A percentile compares a stretch with the other conserved stretches of the same genome.
Conservation (phyloP, 2,113 vertebrate species). For the Sceloporus tristichus region DNA sequence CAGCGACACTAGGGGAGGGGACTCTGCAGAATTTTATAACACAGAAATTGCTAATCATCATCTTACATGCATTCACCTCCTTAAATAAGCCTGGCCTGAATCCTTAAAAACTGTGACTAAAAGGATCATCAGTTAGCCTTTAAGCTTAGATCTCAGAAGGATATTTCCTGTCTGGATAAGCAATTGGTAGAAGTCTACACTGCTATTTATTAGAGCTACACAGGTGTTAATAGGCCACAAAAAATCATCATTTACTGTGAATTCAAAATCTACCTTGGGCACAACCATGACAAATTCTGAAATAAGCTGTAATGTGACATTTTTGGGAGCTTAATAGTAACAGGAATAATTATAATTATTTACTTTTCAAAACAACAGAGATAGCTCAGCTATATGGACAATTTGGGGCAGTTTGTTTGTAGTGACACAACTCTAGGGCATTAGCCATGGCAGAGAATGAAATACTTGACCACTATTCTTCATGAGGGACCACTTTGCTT, state of each 20-base stretch:
- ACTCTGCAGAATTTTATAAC: background rate
- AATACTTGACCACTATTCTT: background rate
- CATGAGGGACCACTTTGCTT: no score
- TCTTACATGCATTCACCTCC: background rate
- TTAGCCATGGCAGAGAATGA: background rate
- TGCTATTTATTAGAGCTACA: background rate
- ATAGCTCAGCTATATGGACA: background rate
- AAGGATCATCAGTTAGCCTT: background rate
- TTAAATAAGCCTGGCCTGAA: background rate
- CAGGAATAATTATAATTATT: background rate
- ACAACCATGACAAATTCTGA: background rate
- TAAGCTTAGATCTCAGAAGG: background rate
- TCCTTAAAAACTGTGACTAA: constrained; percentile 7
- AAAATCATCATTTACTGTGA: background rate
- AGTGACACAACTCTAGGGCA: background rate
- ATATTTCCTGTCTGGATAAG: background rate
- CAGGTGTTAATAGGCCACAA: background rate
- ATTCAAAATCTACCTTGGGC: background rate
- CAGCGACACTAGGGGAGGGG: no score
- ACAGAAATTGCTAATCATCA: background rate
- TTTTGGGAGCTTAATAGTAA: background rate
- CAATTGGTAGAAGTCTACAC: background rate
- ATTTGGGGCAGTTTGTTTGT: background rate
- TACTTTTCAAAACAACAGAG: background rate
- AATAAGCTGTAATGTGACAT: background rate